phyloP scores from a whole-genome alignment of 2,113 vertebrate species.

The Eulemur macaco region DNA sequence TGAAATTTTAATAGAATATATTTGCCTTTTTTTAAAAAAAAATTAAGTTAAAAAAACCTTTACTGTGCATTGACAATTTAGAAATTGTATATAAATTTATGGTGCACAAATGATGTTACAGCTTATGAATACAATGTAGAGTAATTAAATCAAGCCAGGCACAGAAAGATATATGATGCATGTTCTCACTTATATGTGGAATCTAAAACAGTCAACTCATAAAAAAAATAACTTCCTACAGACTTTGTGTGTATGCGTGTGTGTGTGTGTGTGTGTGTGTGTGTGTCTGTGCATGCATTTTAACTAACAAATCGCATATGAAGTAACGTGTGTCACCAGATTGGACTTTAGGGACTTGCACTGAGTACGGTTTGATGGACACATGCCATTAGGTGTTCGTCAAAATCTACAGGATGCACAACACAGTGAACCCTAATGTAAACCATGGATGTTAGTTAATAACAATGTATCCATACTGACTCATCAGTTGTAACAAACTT shows the following conservation, averaged over 20 bases:
- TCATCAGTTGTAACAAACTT: neutral
- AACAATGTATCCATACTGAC: neutral
- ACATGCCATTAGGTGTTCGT: too few relatives aligned
- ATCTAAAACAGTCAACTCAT: neutral
- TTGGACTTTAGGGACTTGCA: neutral
- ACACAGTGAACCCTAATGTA: neutral
- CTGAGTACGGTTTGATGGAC: neutral
- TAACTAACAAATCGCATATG: slow-evolving; percentile 29
- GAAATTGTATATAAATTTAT: neutral
- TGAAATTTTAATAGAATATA: slow-evolving; percentile 60
- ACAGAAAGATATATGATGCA: neutral
- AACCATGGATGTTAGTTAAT: neutral
- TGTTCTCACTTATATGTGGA: neutral
- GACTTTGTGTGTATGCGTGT: neutral
- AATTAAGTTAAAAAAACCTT: neutral
- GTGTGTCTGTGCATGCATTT: slow-evolving; percentile 35
- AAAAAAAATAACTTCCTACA: slow-evolving; percentile 48
- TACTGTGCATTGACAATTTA: neutral
- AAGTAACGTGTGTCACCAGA: neutral
- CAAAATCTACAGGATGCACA: neutral
- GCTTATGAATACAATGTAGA: neutral
- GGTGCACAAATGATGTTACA: neutral
- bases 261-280: neutral
- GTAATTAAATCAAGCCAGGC: neutral
- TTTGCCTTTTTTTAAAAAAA: slow-evolving; percentile 18